Percentiles rank a stretch among this genome's conserved stretches.
phyloP scores from a whole-genome alignment of 35 echinoderm and acorn worm species.

The Strongylocentrotus purpuratus region DNA sequence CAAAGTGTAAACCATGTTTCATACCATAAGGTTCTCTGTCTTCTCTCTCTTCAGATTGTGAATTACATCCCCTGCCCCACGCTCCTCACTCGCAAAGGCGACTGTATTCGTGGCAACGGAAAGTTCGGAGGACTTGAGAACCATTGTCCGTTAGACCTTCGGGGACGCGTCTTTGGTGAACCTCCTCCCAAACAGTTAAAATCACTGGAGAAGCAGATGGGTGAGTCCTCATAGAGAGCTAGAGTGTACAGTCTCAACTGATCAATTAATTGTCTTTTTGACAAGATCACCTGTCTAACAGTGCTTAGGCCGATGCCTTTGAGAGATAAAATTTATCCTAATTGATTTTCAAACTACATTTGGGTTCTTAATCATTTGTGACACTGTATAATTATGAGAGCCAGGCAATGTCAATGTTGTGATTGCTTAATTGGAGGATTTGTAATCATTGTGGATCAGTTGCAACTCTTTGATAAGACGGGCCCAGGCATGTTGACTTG shows the following conservation, averaged over 20 bases:
- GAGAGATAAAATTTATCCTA: too few species aligned
- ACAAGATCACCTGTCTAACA: neutral
- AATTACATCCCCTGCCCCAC: conserved; percentile 81
- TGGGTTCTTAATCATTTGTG: too few species aligned
- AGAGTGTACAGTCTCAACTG: too few species aligned
- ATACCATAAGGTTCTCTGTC: neutral
- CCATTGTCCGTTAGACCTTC: conserved; percentile 61
- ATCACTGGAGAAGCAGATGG: conserved; percentile 67
- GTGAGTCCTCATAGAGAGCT: conserved; percentile 62
- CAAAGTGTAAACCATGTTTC: neutral
- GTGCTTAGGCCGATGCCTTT: too few species aligned
- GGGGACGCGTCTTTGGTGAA: conserved; percentile 84
- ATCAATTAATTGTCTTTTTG: neutral
- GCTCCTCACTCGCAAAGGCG: conserved; percentile 81
- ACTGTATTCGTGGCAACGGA: conserved; percentile 85
- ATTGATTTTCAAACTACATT: too few species aligned
- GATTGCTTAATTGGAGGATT: too few species aligned
- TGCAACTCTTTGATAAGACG: too few species aligned
- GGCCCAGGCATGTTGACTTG: neutral
- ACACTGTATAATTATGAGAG: too few species aligned
- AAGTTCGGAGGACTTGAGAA: conserved; percentile 97
- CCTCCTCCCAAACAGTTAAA: conserved; percentile 65
- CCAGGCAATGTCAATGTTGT: too few species aligned
- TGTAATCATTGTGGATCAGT: too few species aligned
- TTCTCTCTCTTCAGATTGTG: conserved; percentile 62